Conservation (phyloP, 2,797 vertebrate genomes). For the Poeciliopsis paucimaculata region DNA sequence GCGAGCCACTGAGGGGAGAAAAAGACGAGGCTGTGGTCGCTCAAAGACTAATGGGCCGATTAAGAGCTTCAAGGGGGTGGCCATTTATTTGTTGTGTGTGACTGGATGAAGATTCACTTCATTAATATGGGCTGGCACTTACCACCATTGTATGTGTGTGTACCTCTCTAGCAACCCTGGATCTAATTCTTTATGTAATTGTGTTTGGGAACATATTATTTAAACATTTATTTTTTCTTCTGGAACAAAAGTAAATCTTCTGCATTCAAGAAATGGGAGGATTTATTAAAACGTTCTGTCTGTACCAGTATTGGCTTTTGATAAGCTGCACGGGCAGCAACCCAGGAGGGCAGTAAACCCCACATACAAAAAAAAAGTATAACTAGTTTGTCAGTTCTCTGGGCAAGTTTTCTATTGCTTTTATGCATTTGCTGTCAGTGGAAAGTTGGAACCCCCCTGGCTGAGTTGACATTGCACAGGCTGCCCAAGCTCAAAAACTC, state of each 20-base stretch:
- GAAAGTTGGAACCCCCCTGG: not conserved
- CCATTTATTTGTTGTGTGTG: conserved; percentile 80
- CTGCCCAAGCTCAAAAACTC: not conserved
- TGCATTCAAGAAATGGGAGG: not conserved
- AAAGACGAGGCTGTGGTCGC: conserved; percentile 53
- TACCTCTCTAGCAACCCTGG: conserved; percentile 24
- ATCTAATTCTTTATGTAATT: conserved; percentile 36
- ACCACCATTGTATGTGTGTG: conserved; percentile 42
- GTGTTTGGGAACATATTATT: conserved; percentile 26
- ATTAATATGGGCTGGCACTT: conserved; percentile 78
- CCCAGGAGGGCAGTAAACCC: not conserved
- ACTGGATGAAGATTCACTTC: conserved; percentile 82
- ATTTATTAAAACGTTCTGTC: not conserved
- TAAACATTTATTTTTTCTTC: conserved; percentile 10
- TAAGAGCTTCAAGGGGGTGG: conserved; percentile 76
- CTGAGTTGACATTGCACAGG: not conserved
- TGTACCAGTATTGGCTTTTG: not conserved
- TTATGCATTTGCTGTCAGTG: not conserved
- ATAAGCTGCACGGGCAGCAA: not conserved
- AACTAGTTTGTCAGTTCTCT: not conserved
- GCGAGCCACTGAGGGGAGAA: conserved; percentile 27
- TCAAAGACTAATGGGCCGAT: conserved; percentile 81
- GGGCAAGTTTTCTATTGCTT: not conserved
- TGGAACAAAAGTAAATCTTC: not conserved
- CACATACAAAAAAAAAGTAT: not conserved